These are phyloP conservation scores for Sebastes nivosus DNA, from an alignment of 2,797 vertebrate genomes.

Conservation along the genomic window DNA sequence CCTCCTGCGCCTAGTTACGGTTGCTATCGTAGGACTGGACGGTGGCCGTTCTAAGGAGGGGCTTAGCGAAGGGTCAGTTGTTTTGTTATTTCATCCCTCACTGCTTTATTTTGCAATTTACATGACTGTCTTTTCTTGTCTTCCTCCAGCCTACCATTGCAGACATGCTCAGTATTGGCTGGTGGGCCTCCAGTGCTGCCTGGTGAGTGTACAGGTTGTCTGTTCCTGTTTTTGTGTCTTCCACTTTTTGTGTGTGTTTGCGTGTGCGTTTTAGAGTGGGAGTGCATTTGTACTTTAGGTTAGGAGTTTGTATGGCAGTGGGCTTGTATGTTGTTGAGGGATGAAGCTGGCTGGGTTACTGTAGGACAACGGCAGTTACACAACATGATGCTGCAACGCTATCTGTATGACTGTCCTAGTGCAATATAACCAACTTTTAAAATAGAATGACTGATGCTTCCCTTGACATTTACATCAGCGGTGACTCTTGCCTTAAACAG, in stretches of 20 bases:
- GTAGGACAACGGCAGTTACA: slow-evolving; percentile 41
- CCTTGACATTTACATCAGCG: slow-evolving; percentile 48
- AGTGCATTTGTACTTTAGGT: slow-evolving; percentile 30
- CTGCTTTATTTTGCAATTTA: background rate
- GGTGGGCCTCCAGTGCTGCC: slow-evolving; percentile 95
- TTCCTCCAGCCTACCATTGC: slow-evolving; percentile 89
- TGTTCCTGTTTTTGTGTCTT: background rate
- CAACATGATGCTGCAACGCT: slow-evolving; percentile 33
- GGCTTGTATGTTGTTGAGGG: slow-evolving; percentile 19
- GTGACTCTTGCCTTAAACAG: slow-evolving; percentile 14
- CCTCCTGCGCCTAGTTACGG: too few species aligned
- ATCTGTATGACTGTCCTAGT: slow-evolving; percentile 24
- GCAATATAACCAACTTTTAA: slow-evolving; percentile 26
- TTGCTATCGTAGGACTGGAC: too few species aligned
- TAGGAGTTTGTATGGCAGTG: slow-evolving; percentile 36
- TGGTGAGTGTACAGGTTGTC: slow-evolving; percentile 85
- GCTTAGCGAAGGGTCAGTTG: too few species aligned
- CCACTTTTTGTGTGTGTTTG: background rate
- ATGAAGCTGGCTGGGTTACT: slow-evolving; percentile 27
- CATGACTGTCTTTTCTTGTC: background rate
- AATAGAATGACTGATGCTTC: slow-evolving; percentile 34
- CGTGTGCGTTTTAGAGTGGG: slow-evolving; percentile 29
- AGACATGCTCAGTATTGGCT: slow-evolving; percentile 93
- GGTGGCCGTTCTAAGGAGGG: too few species aligned
- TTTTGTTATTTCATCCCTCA: too few species aligned